phyloP scores from a whole-genome alignment of 1,140 invertebrate genomes.

The Brachionus koreanus region DNA sequence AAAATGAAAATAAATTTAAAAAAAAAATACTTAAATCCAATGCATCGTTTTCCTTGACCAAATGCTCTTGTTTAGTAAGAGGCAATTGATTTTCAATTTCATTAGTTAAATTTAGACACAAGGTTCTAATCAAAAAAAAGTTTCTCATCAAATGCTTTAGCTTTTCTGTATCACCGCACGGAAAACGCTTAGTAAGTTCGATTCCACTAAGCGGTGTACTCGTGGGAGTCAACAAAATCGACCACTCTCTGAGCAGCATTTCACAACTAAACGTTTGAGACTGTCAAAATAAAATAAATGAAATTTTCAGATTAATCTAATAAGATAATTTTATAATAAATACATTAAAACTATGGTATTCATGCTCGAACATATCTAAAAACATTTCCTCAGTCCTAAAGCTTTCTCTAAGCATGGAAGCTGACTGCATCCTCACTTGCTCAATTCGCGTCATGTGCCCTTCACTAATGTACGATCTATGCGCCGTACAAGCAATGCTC shows the following conservation, averaged over 20 bases:
- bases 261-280: conserved; percentile 51
- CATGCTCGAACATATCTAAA: conserved; percentile 97
- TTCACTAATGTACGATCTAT: conserved; percentile 64
- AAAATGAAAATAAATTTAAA: not conserved
- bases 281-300: conserved; percentile 44
- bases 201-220: conserved; percentile 92
- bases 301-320: not conserved
- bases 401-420: conserved; percentile 78
- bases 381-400: conserved; percentile 98
- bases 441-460: conserved; percentile 69
- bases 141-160: conserved; percentile 83
- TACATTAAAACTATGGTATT: conserved; percentile 78
- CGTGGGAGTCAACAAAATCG: conserved; percentile 88
- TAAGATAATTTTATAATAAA: conserved; percentile 5
- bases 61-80: conserved; percentile 79
- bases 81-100: conserved; percentile 82
- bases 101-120: conserved; percentile 73
- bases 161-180: conserved; percentile 92
- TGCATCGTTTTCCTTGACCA: conserved; percentile 83
- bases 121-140: conserved; percentile 82
- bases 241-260: conserved; percentile 72
- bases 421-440: conserved; percentile 77
- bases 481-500: conserved; percentile 58
- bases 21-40: conserved; percentile 78
- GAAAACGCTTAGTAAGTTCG: conserved; percentile 84